Evolutionary conservation across 35 echinoderm and acorn worm genomes (phyloP).

Genomic region (Acanthaster planci): DNA sequence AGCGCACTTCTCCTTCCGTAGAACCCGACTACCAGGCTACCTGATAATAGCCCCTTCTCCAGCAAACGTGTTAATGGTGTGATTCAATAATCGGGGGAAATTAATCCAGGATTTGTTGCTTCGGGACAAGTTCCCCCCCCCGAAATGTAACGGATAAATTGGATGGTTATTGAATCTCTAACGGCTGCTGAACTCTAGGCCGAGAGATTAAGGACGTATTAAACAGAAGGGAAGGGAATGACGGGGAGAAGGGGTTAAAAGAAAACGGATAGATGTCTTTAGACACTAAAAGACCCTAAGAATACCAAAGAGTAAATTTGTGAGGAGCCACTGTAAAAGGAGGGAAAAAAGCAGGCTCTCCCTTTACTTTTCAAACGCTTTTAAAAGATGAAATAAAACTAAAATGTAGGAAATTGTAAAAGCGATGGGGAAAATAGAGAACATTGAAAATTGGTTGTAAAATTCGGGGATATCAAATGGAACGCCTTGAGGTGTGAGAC

Average conservation of each 20-base stretch:
- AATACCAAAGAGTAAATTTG: too few relatives aligned
- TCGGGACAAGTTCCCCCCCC: not conserved
- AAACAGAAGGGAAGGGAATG: not conserved
- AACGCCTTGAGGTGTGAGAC: too few relatives aligned
- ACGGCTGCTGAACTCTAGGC: not conserved
- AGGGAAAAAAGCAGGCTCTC: too few relatives aligned
- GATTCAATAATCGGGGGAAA: slow-evolving; percentile 24
- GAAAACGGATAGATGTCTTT: too few relatives aligned
- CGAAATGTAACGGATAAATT: not conserved
- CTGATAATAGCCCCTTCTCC: not conserved
- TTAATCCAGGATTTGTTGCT: slow-evolving; percentile 13
- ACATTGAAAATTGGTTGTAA: too few relatives aligned
- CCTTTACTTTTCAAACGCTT: too few relatives aligned
- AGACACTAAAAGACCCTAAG: too few relatives aligned
- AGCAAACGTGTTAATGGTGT: slow-evolving; percentile 14
- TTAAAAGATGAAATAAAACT: too few relatives aligned
- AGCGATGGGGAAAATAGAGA: too few relatives aligned
- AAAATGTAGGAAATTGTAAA: too few relatives aligned
- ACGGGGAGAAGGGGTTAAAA: not conserved
- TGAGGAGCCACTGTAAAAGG: too few relatives aligned
- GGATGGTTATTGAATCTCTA: not conserved
- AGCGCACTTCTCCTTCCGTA: not conserved
- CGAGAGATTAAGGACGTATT: slow-evolving; percentile 7
- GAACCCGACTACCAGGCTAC: not conserved
- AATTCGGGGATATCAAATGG: too few relatives aligned